Evolutionary conservation across 2,888 invertebrate species (phyloP).

Genomic region (Ferrisia virgata): DNA sequence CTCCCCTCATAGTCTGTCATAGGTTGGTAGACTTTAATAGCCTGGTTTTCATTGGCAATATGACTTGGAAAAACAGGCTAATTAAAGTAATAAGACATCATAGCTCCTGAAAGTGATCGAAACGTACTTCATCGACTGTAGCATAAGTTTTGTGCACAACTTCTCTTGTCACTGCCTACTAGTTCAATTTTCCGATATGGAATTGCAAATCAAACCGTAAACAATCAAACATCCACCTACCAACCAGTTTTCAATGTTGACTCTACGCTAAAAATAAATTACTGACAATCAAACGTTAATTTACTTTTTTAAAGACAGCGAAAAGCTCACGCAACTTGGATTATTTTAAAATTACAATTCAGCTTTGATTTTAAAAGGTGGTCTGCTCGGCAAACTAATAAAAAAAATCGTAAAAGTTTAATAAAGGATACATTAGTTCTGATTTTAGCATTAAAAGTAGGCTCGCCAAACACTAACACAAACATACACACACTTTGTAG

Average conservation of each 20-base stretch:
- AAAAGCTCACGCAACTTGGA: constrained; percentile 10
- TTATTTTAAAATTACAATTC: constrained; percentile 2
- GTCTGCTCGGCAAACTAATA: background rate
- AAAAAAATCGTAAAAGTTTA: constrained; percentile 18
- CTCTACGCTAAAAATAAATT: background rate
- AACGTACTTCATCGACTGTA: no score
- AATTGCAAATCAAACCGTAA: no score
- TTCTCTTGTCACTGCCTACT: no score
- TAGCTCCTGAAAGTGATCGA: no score
- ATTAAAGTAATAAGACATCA: no score
- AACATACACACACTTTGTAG: background rate
- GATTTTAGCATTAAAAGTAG: constrained; percentile 6
- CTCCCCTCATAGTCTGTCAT: no score
- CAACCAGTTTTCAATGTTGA: background rate
- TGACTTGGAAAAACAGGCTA: no score
- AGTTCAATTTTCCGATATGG: no score
- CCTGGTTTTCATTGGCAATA: no score
- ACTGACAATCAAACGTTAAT: constrained; percentile 16
- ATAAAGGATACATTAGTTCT: constrained; percentile 16
- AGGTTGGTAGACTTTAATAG: no score
- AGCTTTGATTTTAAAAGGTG: constrained; percentile 16
- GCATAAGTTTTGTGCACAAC: no score
- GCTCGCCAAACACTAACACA: background rate
- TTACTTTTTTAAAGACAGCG: background rate
- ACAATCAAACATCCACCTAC: background rate